phyloP scores from a whole-genome alignment of 2,888 invertebrate species.

The Blastobasis lacticolella region DNA sequence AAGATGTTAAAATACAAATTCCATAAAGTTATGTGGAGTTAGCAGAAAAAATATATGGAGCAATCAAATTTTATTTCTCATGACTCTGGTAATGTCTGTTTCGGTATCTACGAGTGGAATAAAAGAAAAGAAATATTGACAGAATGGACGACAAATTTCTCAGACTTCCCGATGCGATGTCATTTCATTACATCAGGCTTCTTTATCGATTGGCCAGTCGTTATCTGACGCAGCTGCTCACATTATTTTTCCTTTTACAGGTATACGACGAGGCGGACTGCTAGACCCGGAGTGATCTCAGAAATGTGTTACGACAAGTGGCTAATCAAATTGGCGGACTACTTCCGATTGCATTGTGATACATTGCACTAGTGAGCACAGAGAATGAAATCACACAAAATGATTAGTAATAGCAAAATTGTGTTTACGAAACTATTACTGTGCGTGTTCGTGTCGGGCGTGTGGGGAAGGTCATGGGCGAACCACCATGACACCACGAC shows the following conservation, averaged over 20 bases:
- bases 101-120: too few species aligned
- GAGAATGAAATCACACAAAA: constrained; percentile 25
- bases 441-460: constrained; percentile 43
- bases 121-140: too few species aligned
- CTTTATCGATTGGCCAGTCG: too few species aligned
- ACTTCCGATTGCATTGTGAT: constrained; percentile 47
- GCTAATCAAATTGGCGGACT: constrained; percentile 57
- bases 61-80: too few species aligned
- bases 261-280: constrained; percentile 22
- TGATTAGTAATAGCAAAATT: constrained; percentile 55
- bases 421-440: constrained; percentile 60
- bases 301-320: constrained; percentile 67
- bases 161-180: too few species aligned
- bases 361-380: constrained; percentile 36
- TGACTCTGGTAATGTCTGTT: too few species aligned
- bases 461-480: constrained; percentile 62
- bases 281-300: constrained; percentile 23
- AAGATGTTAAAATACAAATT: too few species aligned
- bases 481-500: constrained; percentile 70
- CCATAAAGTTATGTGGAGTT: too few species aligned
- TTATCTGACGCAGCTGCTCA: background rate
- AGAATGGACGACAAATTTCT: too few species aligned
- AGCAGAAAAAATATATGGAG: too few species aligned
- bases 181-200: too few species aligned
- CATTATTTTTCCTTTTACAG: constrained; percentile 35